Conservation (phyloP, 2,797 vertebrate genomes). For the Cuniculus paca region DNA sequence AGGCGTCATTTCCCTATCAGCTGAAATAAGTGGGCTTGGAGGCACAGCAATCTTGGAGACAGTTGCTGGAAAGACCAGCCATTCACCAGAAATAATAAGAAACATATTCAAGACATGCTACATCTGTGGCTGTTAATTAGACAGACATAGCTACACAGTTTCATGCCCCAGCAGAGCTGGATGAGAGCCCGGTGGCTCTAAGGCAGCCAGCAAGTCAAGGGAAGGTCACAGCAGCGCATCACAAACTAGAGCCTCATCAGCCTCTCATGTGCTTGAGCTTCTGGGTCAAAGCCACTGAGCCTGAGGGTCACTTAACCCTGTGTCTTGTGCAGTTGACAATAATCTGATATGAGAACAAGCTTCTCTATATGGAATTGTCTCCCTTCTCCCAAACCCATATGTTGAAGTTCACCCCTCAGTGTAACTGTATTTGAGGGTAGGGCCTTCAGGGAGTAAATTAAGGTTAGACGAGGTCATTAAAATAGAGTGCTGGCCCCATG, state of each 20-base stretch:
- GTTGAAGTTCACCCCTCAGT: not conserved
- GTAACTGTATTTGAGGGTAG: not conserved
- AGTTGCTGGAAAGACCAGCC: not conserved
- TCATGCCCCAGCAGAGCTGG: not conserved
- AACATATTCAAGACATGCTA: not conserved
- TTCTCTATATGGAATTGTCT: not conserved
- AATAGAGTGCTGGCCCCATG: not conserved
- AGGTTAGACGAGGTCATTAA: not conserved
- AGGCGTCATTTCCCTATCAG: not conserved
- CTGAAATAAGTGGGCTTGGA: not conserved
- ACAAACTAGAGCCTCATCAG: not conserved
- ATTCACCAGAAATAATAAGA: conserved; percentile 35
- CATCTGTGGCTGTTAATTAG: conserved; percentile 58
- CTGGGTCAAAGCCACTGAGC: not conserved
- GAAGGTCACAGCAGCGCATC: not conserved
- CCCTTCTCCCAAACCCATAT: not conserved
- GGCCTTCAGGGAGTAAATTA: not conserved
- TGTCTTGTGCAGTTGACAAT: not conserved
- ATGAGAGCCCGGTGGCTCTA: not conserved
- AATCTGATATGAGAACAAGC: not conserved
- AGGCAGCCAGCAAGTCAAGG: not conserved
- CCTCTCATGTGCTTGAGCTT: not conserved
- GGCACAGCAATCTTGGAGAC: not conserved
- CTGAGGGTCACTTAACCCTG: not conserved
- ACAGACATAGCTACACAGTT: not conserved